Conservation (phyloP, 2,888 invertebrate species). For the Trachelus iudaicus region DNA sequence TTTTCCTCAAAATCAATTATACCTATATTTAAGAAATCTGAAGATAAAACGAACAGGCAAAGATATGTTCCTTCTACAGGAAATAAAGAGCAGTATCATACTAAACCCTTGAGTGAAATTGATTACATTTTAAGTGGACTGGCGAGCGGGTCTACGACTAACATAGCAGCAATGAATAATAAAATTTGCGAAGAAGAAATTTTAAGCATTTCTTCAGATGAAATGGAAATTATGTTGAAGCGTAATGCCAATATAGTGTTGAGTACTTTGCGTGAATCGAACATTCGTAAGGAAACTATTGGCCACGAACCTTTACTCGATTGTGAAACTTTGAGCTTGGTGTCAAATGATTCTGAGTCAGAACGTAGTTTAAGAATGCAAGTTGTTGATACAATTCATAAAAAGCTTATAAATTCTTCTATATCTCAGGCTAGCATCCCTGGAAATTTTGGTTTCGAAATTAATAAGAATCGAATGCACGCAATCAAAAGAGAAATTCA, state of each 20-base stretch:
- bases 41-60: slow-evolving; percentile 30
- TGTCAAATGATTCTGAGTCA: slow-evolving; percentile 79
- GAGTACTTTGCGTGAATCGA: slow-evolving; percentile 68
- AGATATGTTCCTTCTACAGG: slow-evolving; percentile 57
- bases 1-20: slow-evolving; percentile 42
- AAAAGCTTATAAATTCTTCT: slow-evolving; percentile 28
- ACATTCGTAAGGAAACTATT: slow-evolving; percentile 64
- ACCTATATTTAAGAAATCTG: slow-evolving; percentile 46
- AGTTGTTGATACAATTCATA: slow-evolving; percentile 47
- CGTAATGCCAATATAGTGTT: slow-evolving; percentile 71
- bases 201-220: slow-evolving; percentile 43
- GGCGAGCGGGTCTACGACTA: not conserved
- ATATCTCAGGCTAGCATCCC: not conserved
- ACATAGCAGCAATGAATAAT: not conserved
- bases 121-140: slow-evolving; percentile 15
- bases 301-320: slow-evolving; percentile 68
- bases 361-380: slow-evolving; percentile 68
- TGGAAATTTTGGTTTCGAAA: not conserved
- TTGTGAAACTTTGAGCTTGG: slow-evolving; percentile 75
- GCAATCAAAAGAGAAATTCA: not conserved
- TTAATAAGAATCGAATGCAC: not conserved
- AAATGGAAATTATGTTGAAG: slow-evolving; percentile 67
- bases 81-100: slow-evolving; percentile 80
- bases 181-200: slow-evolving; percentile 9
- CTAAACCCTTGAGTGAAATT: slow-evolving; percentile 73